phyloP scores from a whole-genome alignment of 2,113 vertebrate species.

The Tympanuchus pallidicinctus region DNA sequence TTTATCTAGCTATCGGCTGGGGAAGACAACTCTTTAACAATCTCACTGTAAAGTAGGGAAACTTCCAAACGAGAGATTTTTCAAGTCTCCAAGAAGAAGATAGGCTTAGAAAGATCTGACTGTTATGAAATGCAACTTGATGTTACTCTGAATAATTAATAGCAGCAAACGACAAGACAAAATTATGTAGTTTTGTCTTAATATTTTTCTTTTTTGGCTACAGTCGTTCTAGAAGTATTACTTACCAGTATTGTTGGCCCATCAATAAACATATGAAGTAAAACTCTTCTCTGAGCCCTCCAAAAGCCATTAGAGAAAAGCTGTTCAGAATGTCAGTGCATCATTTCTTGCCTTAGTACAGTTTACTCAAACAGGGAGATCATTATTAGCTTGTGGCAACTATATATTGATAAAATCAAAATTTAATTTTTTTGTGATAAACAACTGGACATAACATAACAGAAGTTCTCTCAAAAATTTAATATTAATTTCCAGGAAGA shows the following conservation, averaged over 20 bases:
- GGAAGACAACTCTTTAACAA: background rate
- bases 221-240: background rate
- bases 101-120: background rate
- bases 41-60: background rate
- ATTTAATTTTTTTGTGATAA: background rate
- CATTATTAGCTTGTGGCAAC: background rate
- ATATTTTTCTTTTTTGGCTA: background rate
- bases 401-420: background rate
- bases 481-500: slow-evolving; percentile 58
- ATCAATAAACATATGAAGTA: background rate
- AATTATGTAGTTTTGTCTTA: background rate
- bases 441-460: background rate
- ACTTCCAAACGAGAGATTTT: background rate
- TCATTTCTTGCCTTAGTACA: background rate
- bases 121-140: background rate
- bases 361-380: background rate
- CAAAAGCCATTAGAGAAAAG: background rate
- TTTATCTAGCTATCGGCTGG: background rate
- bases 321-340: background rate
- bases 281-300: background rate
- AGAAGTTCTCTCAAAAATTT: slow-evolving; percentile 64
- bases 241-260: background rate
- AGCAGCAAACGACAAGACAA: background rate
- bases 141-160: background rate
- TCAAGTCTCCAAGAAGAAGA: background rate